Evolutionary conservation across 2,113 vertebrate species (phyloP).

Genomic region (Ceuthmochares aereus): DNA sequence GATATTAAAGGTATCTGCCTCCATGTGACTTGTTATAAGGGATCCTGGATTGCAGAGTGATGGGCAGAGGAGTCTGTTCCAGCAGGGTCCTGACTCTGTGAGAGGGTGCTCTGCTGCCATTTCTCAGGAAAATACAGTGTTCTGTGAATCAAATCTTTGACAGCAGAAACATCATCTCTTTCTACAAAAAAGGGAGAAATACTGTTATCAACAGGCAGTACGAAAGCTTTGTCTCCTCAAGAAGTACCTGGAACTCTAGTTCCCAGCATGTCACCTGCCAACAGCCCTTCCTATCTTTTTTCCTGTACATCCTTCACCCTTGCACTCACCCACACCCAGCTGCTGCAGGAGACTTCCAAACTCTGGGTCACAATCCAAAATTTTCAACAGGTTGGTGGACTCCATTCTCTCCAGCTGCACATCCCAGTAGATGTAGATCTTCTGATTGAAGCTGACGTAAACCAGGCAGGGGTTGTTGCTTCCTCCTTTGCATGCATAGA

Average conservation of each 20-base stretch:
- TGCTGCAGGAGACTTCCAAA: slow-evolving; percentile 78
- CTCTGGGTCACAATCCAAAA: slow-evolving; percentile 84
- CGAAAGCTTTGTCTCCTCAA: neutral
- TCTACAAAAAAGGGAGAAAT: slow-evolving; percentile 74
- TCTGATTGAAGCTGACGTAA: slow-evolving; percentile 95
- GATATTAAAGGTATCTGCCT: neutral
- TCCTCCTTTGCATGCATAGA: slow-evolving; percentile 92
- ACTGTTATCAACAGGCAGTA: neutral
- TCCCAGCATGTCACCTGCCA: neutral
- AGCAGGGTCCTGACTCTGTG: neutral
- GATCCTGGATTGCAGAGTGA: neutral
- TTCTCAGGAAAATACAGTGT: slow-evolving; percentile 83
- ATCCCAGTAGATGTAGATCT: slow-evolving; percentile 97
- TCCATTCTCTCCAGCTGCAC: slow-evolving; percentile 95
- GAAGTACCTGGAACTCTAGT: neutral
- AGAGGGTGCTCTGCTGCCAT: neutral
- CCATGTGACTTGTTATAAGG: neutral
- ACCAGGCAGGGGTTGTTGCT: slow-evolving; percentile 94
- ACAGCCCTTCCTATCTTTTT: neutral
- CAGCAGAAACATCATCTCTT: slow-evolving; percentile 73
- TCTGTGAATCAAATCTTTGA: slow-evolving; percentile 81
- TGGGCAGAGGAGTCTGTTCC: slow-evolving; percentile 11
- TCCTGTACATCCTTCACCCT: neutral
- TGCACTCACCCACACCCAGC: slow-evolving; percentile 86
- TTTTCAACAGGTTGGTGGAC: slow-evolving; percentile 89